A percentile compares a stretch with the other conserved stretches of the same genome.
These are phyloP conservation scores for Oscarella lobularis DNA, from an alignment of 37 sponge, comb jelly and placozoan species.

Conservation along the genomic window DNA sequence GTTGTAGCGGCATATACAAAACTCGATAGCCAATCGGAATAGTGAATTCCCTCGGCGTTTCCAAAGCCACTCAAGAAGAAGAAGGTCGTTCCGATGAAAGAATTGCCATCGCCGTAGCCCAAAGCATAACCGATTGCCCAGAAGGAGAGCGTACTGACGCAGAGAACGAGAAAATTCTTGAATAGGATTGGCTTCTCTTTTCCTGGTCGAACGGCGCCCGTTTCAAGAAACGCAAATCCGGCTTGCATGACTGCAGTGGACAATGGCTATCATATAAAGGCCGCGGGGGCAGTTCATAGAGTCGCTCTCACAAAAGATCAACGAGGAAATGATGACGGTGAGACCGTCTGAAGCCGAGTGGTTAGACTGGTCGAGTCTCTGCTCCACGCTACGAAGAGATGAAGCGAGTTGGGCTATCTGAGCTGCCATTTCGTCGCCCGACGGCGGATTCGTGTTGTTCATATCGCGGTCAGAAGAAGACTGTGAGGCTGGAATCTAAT, in stretches of 20 bases:
- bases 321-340: no score
- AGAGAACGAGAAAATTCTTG: not conserved
- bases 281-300: no score
- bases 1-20: not conserved
- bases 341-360: no score
- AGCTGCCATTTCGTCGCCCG: no score
- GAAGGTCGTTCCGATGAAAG: not conserved
- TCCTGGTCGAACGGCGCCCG: not conserved
- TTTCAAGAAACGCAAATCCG: not conserved
- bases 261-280: no score
- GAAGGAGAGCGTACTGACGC: not conserved
- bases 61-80: not conserved
- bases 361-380: no score
- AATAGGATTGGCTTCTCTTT: not conserved
- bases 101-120: not conserved
- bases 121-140: not conserved
- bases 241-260: conserved; percentile 2
- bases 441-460: no score
- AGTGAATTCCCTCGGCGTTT: not conserved
- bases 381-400: no score
- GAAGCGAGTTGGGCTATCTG: no score
- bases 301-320: no score
- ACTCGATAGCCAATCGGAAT: not conserved
- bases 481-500: no score
- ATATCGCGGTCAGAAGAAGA: no score